Percentiles rank a stretch among this genome's conserved stretches.
These are phyloP conservation scores for Marasmarcha lunaedactyla DNA, from an alignment of 2,888 invertebrate species.

Conservation along the genomic window DNA sequence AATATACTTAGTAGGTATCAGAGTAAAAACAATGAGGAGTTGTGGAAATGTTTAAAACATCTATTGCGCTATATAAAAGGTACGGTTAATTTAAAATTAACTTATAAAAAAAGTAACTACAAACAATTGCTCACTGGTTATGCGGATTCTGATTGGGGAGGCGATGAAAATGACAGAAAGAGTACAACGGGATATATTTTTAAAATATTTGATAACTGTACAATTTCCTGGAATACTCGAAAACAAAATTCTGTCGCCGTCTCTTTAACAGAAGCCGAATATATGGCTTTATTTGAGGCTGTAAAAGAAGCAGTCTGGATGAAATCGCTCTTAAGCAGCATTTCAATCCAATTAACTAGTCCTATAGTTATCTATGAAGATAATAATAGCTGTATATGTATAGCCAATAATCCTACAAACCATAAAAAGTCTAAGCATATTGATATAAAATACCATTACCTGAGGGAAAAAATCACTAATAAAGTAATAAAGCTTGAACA, in stretches of 20 bases:
- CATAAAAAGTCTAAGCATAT: conserved; percentile 24
- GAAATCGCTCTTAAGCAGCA: conserved; percentile 19
- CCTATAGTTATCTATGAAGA: conserved; percentile 20
- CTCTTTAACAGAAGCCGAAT: conserved; percentile 18
- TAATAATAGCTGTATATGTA: conserved; percentile 26
- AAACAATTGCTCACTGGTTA: conserved; percentile 18
- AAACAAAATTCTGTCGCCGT: conserved; percentile 13
- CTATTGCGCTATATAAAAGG: conserved; percentile 15
- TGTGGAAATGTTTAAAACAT: conserved; percentile 3
- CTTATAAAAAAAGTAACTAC: conserved; percentile 7
- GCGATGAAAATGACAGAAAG: conserved; percentile 15
- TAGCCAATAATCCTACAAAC: conserved; percentile 19
- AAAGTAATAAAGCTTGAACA: too few species aligned
- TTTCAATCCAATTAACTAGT: conserved; percentile 12
- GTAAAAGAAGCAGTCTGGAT: conserved; percentile 25
- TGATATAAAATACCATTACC: conserved; percentile 21
- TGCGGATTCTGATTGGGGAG: conserved; percentile 24
- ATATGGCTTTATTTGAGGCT: conserved; percentile 14
- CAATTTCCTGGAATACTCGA: conserved; percentile 12
- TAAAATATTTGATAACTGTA: conserved; percentile 14
- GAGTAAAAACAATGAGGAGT: conserved; percentile 2
- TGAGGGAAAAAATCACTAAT: too few species aligned
- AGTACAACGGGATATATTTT: conserved; percentile 15
- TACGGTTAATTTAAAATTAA: conserved; percentile 20
- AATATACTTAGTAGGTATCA: conserved; percentile 17